Percentiles rank a stretch among this genome's conserved stretches.
Evolutionary conservation across 2,113 vertebrate species (phyloP).

Genomic region (Arothron firmamentum): DNA sequence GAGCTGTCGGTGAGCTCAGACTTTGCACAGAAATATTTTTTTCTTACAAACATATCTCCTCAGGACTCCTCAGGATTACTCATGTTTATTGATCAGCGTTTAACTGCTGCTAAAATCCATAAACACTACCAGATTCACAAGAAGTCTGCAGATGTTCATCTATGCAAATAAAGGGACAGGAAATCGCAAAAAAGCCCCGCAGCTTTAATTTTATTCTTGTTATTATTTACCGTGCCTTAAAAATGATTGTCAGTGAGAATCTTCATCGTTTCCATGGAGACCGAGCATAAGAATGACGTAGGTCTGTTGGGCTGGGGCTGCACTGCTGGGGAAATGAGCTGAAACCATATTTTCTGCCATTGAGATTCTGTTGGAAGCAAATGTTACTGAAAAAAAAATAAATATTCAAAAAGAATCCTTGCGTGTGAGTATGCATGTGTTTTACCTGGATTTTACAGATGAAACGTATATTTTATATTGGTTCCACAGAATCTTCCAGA

Average conservation of each 20-base stretch:
- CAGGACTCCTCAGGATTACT: constrained; percentile 19
- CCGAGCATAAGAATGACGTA: neutral
- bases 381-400: constrained; percentile 14
- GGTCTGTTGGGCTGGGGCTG: neutral
- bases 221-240: neutral
- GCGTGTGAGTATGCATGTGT: neutral
- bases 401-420: neutral
- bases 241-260: neutral
- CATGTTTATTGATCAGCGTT: neutral
- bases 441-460: neutral
- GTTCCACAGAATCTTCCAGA: neutral
- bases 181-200: neutral
- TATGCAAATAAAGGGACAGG: neutral
- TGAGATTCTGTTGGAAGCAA: constrained; percentile 40
- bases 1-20: neutral
- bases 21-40: neutral
- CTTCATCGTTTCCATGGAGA: neutral
- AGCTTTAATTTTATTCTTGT: neutral
- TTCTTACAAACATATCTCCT: neutral
- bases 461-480: neutral
- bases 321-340: neutral
- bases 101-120: neutral
- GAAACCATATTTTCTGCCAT: neutral
- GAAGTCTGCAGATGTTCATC: neutral
- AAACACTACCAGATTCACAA: neutral